Percentiles rank a stretch among this genome's conserved stretches.
phyloP scores from a whole-genome alignment of 1,140 invertebrate species.

The Leptonema lineaticorne region DNA sequence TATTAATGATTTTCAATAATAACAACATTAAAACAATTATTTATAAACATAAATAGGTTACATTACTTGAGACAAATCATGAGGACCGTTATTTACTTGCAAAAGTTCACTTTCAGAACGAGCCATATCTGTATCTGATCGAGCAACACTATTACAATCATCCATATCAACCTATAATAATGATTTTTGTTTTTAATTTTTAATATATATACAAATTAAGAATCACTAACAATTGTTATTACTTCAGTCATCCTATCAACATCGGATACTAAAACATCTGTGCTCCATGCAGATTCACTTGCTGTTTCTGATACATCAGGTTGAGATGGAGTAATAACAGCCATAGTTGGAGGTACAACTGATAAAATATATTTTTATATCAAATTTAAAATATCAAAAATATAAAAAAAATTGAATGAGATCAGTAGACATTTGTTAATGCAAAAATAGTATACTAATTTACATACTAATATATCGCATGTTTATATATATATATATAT shows the following conservation, averaged over 20 bases:
- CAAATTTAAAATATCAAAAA: background rate
- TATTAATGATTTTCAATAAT: too few relatives aligned
- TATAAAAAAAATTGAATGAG: too few relatives aligned
- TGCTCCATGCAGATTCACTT: conserved; percentile 94
- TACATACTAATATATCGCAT: too few relatives aligned
- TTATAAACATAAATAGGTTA: too few relatives aligned
- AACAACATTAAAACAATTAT: too few relatives aligned
- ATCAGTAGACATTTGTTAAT: too few relatives aligned
- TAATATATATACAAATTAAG: conserved; percentile 8
- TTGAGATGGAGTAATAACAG: conserved; percentile 43
- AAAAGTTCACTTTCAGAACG: conserved; percentile 41
- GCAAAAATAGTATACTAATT: too few relatives aligned
- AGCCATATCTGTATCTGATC: conserved; percentile 53
- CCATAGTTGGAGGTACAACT: conserved; percentile 39
- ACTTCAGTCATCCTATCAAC: conserved; percentile 87
- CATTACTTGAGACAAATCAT: too few relatives aligned
- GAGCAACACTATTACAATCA: conserved; percentile 55
- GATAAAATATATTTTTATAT: background rate
- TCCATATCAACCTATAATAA: conserved; percentile 53
- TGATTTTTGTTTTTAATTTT: background rate
- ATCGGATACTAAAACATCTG: conserved; percentile 93
- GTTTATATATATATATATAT: too few relatives aligned
- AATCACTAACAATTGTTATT: conserved; percentile 5
- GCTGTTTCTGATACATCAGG: conserved; percentile 85
- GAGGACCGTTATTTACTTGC: too few relatives aligned